Base-by-base conservation (phyloP, 2,797 vertebrate genomes). In the Ctenosaura bakeri region DNA sequence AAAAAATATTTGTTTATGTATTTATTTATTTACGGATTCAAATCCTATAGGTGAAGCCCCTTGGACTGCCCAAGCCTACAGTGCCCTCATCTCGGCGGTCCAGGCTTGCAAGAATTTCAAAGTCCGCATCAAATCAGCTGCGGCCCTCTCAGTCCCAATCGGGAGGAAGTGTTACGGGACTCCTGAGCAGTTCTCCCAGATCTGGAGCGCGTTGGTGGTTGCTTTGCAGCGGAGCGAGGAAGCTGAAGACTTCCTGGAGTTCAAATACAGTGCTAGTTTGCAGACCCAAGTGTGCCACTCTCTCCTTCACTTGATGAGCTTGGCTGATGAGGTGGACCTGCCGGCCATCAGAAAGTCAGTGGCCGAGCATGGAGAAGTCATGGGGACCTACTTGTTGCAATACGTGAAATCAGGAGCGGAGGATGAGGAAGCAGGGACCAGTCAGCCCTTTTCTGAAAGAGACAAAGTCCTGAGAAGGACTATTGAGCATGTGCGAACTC, bases 61-160 rank as follows among this genome's bases (percentile, higher is more conserved):
- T 0, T 99, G 99, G 99, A 98, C 98, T 4, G 87, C 92, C 0
- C 98, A 98, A 0, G 98, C 98, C 0, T 99, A 98, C 85, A 91
- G 95, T 0, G 98, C 98, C 1, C 98, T 99, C 85, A 98, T 98
- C 13, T 96, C 97, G 0, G 99, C 98, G 0, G 98, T 99, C 79
- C 98, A 97, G 2, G 98, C 98, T 46, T 99, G 99, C 95, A 99
- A 98, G 95, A 99, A 99, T 96, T 99, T 99, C 93, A 99, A 99
- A 95, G 99, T 99, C 42, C 98, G 99, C 29, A 99, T 99, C 96
- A 98, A 99, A 90, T 99, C 99, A 0, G 99, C 99, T 0, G 97
- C 98, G 0, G 99, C 99, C 2, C 98, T 99, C 78, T 97, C 99
- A 0, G 90, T 98, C 62, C 99, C 99, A 0, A 42, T 94, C 83